Evolutionary conservation across 2,888 invertebrate species (phyloP), one percentile per base, ranked within the genome.

Genomic region (Eupsilia transversa): DNA sequence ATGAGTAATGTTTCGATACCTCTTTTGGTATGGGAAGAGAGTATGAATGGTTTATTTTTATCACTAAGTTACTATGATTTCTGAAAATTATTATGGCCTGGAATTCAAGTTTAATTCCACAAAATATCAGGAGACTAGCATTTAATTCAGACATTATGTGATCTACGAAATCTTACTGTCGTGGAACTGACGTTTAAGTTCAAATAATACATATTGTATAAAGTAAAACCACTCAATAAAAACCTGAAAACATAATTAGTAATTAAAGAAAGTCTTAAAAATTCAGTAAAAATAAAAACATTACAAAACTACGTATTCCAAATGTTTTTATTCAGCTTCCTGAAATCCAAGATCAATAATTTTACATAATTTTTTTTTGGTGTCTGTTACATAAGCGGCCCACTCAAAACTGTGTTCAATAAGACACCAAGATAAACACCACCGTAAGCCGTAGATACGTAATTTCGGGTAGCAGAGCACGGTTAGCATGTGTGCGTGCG

Each of bases 401-500:
- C 33, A 27, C 27, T 65, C 23, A 38, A 64, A 64, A 68, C 33
- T 6, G 54, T 61, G 41, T 60, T 60, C 49, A 59, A 74, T 61
- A 74, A 67, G 73, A 71, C 63, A 66, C 43, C 17, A 67, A 69
- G 68, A 67, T 74, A 64, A 49, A 72, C 61, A 35, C 43, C 38
- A 23, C 66, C 61, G 41, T 56, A 83, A 63, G 52, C 65, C 76
- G 71, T 70, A 59, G 41, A 54, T 59, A 71, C 67, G 35, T 78
- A 78, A 72, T 77, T 86, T 83, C 70, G 83, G 84, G 74, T 82
- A 69, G 67, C 74, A 76, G 68, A 72, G 70, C 77, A 72, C 72
- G 67, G 35, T 69, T 33, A 49, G 54, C 68, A 77, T 83, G 84
- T 71, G 82, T 86, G 89, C 86, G 91, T 88, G 88, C 81, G 90